Evolutionary conservation across 2,888 invertebrate genomes (phyloP), one percentile per base, ranked within the genome.

Genomic region (Ennomos quercinarius): DNA sequence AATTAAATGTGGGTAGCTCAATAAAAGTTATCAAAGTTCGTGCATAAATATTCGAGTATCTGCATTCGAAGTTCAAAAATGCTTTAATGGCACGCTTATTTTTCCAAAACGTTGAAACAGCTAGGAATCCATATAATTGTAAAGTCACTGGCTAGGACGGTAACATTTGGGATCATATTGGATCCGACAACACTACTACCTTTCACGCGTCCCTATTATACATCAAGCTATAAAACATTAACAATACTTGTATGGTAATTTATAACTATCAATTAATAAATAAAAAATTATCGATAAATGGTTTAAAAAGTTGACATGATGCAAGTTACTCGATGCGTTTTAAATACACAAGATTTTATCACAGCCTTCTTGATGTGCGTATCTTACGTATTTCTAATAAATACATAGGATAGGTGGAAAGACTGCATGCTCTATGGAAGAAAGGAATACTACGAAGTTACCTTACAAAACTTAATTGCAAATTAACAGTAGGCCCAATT

Each of bases 351-450:
- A 73, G 77, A 75, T 78, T 76, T 80, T 89, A 89, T 92, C 91
- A 91, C 91, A 91, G 91, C 91, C 91, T 77, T 78, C 71, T 83
- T 88, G 87, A 90, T 91, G 90, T 89, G 89, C 89, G 86, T 80
- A 74, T 81, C 70, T 74, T 72, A 65, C 68, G 69, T 77, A 71
- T 75, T 72, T 61, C 12, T 40, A 72, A 65, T 59, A 71, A 74
- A 76, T 69, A 76, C 69, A 71, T 62, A 76, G 67, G 55, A 55
- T 73, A 74, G 73, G 56, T 68, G 65, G 72, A 73, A 73, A 76
- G 67, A 78, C 71, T 77, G 74, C 61, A 73, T 72, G 62, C 47
- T 44, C 55, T 53, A 58, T 40, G 13, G 48, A 53, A 57, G 55
- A 70, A 71, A 64, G 39, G 9, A 52, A 59, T 60, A 41, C 43